Conservation (phyloP, 2,888 invertebrate genomes). For the Biston betularia region DNA sequence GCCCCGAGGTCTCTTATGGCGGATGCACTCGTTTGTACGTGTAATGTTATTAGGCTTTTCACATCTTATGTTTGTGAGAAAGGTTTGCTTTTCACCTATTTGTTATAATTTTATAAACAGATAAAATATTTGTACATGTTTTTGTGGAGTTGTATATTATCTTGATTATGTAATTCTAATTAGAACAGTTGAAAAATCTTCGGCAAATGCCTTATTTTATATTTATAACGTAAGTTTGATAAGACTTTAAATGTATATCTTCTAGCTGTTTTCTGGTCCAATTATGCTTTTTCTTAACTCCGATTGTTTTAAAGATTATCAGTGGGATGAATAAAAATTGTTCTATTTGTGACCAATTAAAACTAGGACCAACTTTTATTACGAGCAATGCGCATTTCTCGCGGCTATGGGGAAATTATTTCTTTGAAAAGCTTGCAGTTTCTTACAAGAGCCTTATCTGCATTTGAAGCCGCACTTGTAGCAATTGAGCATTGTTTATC, state of each 20-base stretch:
- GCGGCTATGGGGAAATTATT: constrained; percentile 20
- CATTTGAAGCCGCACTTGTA: constrained; percentile 2
- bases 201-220: too few relatives aligned
- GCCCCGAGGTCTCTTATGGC: constrained; percentile 26
- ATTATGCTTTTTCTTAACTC: constrained; percentile 3
- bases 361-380: constrained; percentile 30
- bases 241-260: too few relatives aligned
- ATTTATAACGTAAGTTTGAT: too few relatives aligned
- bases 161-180: background rate
- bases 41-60: constrained; percentile 15
- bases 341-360: constrained; percentile 31
- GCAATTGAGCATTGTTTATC: background rate
- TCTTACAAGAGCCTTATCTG: constrained; percentile 5
- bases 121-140: too few relatives aligned
- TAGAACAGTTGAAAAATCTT: too few relatives aligned
- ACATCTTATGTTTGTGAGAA: constrained; percentile 7
- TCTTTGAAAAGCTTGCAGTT: constrained; percentile 20
- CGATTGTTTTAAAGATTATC: constrained; percentile 12
- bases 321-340: constrained; percentile 22
- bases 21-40: constrained; percentile 28
- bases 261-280: background rate
- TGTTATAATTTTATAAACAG: background rate
- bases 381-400: constrained; percentile 20
- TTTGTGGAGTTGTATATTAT: background rate
- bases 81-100: background rate